These are phyloP conservation scores for Limosa lapponica DNA, from an alignment of 2,797 vertebrate genomes.

Conservation along the genomic window DNA sequence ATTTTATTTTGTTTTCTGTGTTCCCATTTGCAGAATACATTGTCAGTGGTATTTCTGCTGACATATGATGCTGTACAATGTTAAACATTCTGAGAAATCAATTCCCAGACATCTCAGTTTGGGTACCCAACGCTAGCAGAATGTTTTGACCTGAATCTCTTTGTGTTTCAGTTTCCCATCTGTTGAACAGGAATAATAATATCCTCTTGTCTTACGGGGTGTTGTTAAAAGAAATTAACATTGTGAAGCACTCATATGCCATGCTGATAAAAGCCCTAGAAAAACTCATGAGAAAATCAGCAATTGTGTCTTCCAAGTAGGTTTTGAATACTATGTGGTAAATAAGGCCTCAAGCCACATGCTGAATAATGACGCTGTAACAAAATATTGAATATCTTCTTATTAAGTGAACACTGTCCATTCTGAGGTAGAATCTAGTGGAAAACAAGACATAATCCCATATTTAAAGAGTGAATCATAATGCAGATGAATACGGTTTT, in stretches of 20 bases:
- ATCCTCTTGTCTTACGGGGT: neutral
- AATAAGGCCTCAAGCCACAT: neutral
- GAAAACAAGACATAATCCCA: neutral
- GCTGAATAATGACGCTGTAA: neutral
- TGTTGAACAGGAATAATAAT: conserved; percentile 57
- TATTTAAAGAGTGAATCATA: conserved; percentile 29
- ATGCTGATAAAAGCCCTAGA: conserved; percentile 31
- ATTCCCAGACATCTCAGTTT: conserved; percentile 19
- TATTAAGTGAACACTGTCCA: conserved; percentile 26
- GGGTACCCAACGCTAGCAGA: neutral
- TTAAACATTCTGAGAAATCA: conserved; percentile 29
- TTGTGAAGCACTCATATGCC: conserved; percentile 5
- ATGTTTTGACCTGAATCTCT: conserved; percentile 56
- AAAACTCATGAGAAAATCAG: neutral
- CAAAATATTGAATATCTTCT: conserved; percentile 35
- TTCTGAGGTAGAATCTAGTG: conserved; percentile 5
- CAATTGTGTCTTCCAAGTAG: neutral
- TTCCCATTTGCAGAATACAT: neutral
- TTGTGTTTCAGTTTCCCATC: conserved; percentile 62
- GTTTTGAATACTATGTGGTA: neutral
- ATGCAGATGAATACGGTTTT: neutral
- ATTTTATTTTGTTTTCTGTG: neutral
- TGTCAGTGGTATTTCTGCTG: conserved; percentile 1
- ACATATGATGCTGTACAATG: neutral
- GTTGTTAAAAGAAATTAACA: conserved; percentile 1